Evolutionary conservation across 2,888 invertebrate species (phyloP).

Genomic region (Plebejus melissa): DNA sequence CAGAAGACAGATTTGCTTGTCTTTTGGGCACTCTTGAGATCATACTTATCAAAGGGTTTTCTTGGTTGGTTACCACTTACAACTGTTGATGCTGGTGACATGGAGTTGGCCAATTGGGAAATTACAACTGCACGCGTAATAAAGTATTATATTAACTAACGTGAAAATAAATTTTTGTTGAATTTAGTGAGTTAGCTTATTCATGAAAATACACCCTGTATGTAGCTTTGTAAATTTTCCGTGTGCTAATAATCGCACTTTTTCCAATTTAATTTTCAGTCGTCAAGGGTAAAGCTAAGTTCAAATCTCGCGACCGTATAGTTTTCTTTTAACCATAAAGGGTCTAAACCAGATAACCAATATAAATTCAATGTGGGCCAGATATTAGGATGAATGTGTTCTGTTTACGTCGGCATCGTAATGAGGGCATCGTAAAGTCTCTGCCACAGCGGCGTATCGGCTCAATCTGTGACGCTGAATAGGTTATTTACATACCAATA

Average conservation of each 20-base stretch:
- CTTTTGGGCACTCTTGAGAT: no score
- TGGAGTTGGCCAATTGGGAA: no score
- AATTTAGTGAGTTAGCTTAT: no score
- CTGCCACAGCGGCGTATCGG: slow-evolving; percentile 70
- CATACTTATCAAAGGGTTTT: no score
- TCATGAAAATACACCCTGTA: no score
- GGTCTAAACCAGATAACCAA: slow-evolving; percentile 17
- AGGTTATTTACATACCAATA: slow-evolving; percentile 77
- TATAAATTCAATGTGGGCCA: slow-evolving; percentile 27
- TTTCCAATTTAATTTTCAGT: not conserved
- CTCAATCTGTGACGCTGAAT: slow-evolving; percentile 64
- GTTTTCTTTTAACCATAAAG: not conserved
- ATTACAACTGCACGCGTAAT: no score
- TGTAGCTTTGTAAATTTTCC: no score
- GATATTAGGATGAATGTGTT: slow-evolving; percentile 35
- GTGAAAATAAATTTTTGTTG: no score
- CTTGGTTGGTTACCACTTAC: no score
- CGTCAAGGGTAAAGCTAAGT: not conserved
- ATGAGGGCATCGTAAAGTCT: slow-evolving; percentile 57
- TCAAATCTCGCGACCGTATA: not conserved
- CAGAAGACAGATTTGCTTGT: no score
- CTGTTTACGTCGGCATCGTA: slow-evolving; percentile 41
- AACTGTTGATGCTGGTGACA: no score
- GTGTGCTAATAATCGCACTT: not conserved
- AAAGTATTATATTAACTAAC: no score